These are phyloP conservation scores for Carassius gibelio DNA, from an alignment of 2,113 vertebrate genomes.

Conservation along the genomic window DNA sequence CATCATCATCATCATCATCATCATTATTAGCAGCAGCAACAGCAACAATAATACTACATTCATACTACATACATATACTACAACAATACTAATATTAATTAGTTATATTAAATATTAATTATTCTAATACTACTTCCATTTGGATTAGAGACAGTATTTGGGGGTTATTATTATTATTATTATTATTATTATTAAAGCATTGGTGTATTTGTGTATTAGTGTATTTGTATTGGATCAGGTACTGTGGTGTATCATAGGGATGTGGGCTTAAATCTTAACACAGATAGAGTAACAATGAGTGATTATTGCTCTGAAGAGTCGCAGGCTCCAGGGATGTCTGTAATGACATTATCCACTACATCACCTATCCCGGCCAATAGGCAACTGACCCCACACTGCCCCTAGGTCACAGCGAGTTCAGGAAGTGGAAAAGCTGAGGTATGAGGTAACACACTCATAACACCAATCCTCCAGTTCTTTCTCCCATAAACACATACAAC, in stretches of 20 bases:
- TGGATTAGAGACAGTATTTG: too few species aligned
- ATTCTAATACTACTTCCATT: too few species aligned
- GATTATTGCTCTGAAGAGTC: constrained; percentile 78
- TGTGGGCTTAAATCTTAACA: constrained; percentile 61
- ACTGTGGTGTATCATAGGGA: constrained; percentile 34
- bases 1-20: too few species aligned
- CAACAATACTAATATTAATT: too few species aligned
- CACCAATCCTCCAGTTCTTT: constrained; percentile 32
- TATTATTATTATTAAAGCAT: background rate
- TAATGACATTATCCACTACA: constrained; percentile 74
- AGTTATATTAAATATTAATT: too few species aligned
- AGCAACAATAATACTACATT: too few species aligned
- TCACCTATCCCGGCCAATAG: constrained; percentile 78
- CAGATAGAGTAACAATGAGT: constrained; percentile 76
- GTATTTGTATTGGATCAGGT: constrained; percentile 13
- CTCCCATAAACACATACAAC: background rate
- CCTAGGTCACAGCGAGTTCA: constrained; percentile 77
- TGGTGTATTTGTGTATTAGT: background rate
- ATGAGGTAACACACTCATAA: constrained; percentile 46
- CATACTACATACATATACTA: too few species aligned
- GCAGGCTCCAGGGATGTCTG: constrained; percentile 72
- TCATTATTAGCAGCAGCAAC: too few species aligned
- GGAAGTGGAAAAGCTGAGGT: constrained; percentile 50
- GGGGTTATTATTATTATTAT: too few species aligned
- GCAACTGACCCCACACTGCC: constrained; percentile 73